A percentile compares a stretch with the other conserved stretches of the same genome.
Conservation (phyloP, 2,797 vertebrate species). For the Gymnocypris eckloni region DNA sequence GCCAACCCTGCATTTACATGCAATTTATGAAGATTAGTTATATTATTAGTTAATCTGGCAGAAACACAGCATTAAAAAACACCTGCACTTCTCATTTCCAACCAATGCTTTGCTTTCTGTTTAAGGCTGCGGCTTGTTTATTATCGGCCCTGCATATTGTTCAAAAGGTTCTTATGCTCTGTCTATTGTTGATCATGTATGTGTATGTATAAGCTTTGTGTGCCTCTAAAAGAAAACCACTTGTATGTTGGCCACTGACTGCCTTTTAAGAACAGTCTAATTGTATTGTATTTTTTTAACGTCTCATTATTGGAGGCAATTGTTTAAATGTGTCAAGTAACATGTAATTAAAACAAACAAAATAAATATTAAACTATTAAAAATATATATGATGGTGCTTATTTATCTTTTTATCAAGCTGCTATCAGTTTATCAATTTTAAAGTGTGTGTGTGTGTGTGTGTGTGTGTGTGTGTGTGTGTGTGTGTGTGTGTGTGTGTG, state of each 20-base stretch:
- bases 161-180: constrained; percentile 38
- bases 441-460: background rate
- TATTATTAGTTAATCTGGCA: constrained; percentile 29
- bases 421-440: background rate
- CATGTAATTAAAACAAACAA: constrained; percentile 84
- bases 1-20: constrained; percentile 55
- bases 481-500: no score
- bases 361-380: constrained; percentile 78
- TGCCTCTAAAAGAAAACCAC: constrained; percentile 78
- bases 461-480: no score
- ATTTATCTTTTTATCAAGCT: background rate
- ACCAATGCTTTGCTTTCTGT: constrained; percentile 37
- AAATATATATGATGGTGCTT: constrained; percentile 28
- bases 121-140: constrained; percentile 41
- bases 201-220: constrained; percentile 75
- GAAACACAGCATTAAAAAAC: constrained; percentile 51
- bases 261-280: constrained; percentile 83
- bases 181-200: constrained; percentile 52
- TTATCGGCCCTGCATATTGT: constrained; percentile 4
- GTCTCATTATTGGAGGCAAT: constrained; percentile 79
- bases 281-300: constrained; percentile 81
- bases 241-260: constrained; percentile 77
- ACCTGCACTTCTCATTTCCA: constrained; percentile 55
- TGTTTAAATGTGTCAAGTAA: constrained; percentile 86
- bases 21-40: constrained; percentile 15